phyloP scores from a whole-genome alignment of 2,888 invertebrate species.

The Tipula confusa region DNA sequence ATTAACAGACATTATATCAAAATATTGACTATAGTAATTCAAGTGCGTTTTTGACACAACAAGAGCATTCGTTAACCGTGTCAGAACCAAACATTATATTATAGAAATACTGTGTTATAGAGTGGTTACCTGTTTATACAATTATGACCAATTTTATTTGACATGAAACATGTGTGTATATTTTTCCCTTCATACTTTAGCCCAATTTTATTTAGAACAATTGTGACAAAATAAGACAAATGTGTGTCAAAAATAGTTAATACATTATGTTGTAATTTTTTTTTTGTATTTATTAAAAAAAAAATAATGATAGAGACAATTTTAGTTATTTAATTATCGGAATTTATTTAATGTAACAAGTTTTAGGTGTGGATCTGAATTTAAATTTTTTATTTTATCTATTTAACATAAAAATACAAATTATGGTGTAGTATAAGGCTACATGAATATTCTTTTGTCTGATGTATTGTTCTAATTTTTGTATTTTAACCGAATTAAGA shows the following conservation, averaged over 20 bases:
- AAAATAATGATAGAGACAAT: neutral
- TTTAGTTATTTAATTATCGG: neutral
- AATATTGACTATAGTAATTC: no score
- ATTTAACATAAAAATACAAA: neutral
- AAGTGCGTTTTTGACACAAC: no score
- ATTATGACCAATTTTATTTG: neutral
- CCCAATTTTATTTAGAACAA: neutral
- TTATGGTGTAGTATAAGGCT: neutral
- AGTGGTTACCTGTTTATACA: no score
- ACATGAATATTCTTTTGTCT: no score
- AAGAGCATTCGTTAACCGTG: no score
- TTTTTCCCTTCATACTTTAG: neutral
- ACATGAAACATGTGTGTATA: neutral
- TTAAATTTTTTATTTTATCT: neutral
- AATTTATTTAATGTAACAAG: slow-evolving; percentile 8
- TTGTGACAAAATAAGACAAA: neutral
- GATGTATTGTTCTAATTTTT: no score
- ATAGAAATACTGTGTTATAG: no score
- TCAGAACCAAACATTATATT: no score
- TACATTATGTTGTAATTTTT: neutral
- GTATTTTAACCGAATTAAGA: no score
- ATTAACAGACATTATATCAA: no score
- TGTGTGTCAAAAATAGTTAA: neutral
- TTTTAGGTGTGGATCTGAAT: neutral
- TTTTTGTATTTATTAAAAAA: neutral